Evolutionary conservation across 2,113 vertebrate genomes (phyloP).

Genomic region (Barnardius zonarius): DNA sequence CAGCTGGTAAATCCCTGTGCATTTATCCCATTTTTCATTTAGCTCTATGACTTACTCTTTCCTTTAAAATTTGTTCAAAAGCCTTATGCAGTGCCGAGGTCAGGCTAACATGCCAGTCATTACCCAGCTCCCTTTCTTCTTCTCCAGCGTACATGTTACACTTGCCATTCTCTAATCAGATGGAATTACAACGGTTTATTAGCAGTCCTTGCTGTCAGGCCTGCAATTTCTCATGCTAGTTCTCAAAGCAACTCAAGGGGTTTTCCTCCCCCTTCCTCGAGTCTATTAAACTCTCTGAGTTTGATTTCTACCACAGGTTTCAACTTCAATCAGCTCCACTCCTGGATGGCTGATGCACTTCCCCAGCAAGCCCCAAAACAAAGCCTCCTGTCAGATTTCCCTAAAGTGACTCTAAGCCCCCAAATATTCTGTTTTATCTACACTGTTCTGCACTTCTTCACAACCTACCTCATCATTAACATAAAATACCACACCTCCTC

Average conservation of each 20-base stretch:
- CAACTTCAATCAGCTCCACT: background rate
- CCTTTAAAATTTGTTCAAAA: conserved; percentile 61
- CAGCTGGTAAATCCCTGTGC: conserved; percentile 14
- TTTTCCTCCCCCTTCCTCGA: background rate
- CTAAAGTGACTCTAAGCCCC: background rate
- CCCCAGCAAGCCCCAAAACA: background rate
- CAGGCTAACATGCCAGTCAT: conserved; percentile 56
- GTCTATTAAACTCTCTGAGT: background rate
- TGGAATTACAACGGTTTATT: conserved; percentile 58
- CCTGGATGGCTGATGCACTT: background rate
- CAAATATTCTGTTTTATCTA: background rate
- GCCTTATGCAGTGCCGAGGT: conserved; percentile 30
- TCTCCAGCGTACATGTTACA: background rate
- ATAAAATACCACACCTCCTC: background rate
- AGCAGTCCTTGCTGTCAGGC: conserved; percentile 30
- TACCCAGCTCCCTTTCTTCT: conserved; percentile 56
- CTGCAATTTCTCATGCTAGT: background rate
- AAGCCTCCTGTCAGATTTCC: background rate
- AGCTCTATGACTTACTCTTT: background rate
- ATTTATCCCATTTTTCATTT: conserved; percentile 50
- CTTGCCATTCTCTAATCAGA: conserved; percentile 55
- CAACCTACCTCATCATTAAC: background rate
- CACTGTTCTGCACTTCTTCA: background rate
- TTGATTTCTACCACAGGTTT: conserved; percentile 2
- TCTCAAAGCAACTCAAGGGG: conserved; percentile 38